Evolutionary conservation across 2,113 vertebrate species (phyloP).

Genomic region (Nothoprocta perdicaria): DNA sequence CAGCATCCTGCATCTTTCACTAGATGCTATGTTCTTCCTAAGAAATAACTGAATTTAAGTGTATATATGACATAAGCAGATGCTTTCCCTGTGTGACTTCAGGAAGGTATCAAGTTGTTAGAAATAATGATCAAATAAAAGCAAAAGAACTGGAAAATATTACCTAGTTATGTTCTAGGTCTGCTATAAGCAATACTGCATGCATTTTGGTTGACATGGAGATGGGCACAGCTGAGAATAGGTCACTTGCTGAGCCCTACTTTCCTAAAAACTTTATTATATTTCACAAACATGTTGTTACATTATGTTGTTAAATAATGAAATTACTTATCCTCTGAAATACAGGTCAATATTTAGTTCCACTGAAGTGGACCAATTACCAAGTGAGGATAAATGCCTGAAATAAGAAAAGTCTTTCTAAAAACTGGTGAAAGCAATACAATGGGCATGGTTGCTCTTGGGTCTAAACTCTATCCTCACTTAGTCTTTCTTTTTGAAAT

Average conservation of each 20-base stretch:
- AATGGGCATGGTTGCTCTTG: accelerated
- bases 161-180: not conserved
- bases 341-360: not conserved
- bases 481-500: not conserved
- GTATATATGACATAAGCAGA: not conserved
- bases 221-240: not conserved
- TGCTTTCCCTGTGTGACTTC: not conserved
- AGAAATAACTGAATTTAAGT: not conserved
- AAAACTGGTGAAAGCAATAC: not conserved
- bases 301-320: not conserved
- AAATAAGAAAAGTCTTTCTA: not conserved
- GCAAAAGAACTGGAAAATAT: not conserved
- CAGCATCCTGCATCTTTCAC: not conserved
- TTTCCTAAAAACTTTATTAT: not conserved
- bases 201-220: not conserved
- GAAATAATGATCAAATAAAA: not conserved
- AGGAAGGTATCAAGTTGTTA: not conserved
- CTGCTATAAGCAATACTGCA: not conserved
- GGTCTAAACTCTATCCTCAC: not conserved
- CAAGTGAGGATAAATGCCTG: not conserved
- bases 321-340: not conserved
- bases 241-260: not conserved
- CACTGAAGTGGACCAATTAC: not conserved
- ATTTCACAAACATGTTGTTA: not conserved
- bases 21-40: not conserved